Evolutionary conservation across 2,888 invertebrate genomes (phyloP).

Genomic region (Clivina fossor): DNA sequence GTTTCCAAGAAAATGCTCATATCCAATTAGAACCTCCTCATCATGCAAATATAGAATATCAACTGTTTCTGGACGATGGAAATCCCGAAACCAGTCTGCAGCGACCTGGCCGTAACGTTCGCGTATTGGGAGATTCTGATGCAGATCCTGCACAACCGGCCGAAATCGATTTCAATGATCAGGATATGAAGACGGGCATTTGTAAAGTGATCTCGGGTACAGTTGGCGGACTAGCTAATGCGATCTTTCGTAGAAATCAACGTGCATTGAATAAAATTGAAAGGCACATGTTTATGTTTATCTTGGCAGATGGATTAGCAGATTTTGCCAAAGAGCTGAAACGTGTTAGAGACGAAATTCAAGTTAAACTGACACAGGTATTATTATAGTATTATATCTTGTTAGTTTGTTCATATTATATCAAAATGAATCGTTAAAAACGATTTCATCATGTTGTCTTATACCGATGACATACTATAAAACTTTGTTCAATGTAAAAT

Average conservation of each 20-base stretch:
- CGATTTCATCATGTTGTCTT: too few species aligned
- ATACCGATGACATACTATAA: too few species aligned
- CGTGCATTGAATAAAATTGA: constrained; percentile 13
- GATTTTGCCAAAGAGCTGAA: constrained; percentile 9
- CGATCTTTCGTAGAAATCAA: constrained; percentile 9
- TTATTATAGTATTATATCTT: too few species aligned
- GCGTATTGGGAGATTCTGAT: too few species aligned
- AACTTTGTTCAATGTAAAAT: too few species aligned
- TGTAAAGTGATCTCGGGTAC: too few species aligned
- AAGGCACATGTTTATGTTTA: constrained; percentile 13
- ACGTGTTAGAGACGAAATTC: neutral
- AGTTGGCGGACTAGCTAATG: too few species aligned
- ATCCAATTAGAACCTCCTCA: too few species aligned
- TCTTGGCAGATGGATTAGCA: constrained; percentile 1
- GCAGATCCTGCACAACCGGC: neutral
- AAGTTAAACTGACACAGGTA: neutral
- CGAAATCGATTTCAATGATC: constrained; percentile 16
- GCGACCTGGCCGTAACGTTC: too few species aligned
- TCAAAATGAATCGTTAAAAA: too few species aligned
- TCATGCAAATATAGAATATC: constrained; percentile 9
- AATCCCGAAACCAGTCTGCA: constrained; percentile 1
- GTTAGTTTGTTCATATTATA: too few species aligned
- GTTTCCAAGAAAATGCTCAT: too few species aligned
- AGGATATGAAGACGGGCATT: constrained; percentile 8
- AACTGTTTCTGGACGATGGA: constrained; percentile 4